Percentiles rank a stretch among this genome's conserved stretches.
Conservation (phyloP, 2,113 vertebrate species). For the Hyperopisus bebe region DNA sequence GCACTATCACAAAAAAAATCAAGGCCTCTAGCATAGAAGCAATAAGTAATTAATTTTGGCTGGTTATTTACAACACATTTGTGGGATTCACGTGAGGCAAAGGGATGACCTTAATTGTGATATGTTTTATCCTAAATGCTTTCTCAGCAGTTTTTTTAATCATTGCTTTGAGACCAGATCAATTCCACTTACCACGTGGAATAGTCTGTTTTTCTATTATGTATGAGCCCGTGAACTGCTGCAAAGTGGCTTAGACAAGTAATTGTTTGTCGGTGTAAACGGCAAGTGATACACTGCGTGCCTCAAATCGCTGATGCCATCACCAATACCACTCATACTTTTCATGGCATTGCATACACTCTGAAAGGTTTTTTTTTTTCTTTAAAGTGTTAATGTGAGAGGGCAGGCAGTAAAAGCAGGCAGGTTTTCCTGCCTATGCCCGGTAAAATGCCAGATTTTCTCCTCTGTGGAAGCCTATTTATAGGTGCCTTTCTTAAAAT, state of each 20-base stretch:
- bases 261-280: background rate
- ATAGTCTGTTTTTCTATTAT: background rate
- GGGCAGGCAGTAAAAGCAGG: conserved; percentile 47
- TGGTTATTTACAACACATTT: background rate
- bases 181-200: background rate
- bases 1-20: background rate
- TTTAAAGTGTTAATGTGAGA: conserved; percentile 35
- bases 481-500: conserved; percentile 44
- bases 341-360: background rate
- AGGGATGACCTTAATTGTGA: background rate
- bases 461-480: conserved; percentile 59
- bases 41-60: background rate
- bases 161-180: background rate
- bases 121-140: background rate
- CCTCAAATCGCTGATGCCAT: background rate
- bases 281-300: background rate
- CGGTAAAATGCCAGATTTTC: conserved; percentile 58
- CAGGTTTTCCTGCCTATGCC: conserved; percentile 48
- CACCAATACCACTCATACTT: background rate
- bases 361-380: background rate
- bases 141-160: background rate
- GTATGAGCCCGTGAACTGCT: background rate
- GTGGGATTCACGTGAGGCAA: background rate
- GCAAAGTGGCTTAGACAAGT: background rate
- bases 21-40: background rate